These are phyloP conservation scores for Ageneiosus marmoratus DNA, from an alignment of 2,113 vertebrate genomes.

Conservation along the genomic window DNA sequence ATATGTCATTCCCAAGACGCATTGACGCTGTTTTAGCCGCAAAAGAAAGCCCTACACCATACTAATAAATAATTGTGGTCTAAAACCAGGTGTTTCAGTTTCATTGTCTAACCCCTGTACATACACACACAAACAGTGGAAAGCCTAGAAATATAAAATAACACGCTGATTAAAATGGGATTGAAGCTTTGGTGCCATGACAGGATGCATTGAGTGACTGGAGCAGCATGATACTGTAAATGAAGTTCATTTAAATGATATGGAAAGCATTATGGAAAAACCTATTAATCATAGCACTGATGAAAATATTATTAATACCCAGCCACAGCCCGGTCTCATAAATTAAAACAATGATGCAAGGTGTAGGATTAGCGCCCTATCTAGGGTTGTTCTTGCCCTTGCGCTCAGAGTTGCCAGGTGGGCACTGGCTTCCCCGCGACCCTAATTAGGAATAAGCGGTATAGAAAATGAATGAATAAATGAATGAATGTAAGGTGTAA, in stretches of 20 bases:
- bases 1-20: too few relatives aligned
- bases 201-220: constrained; percentile 10
- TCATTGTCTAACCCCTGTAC: too few relatives aligned
- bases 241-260: background rate
- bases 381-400: too few relatives aligned
- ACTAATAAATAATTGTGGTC: too few relatives aligned
- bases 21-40: too few relatives aligned
- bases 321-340: background rate
- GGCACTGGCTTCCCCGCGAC: too few relatives aligned
- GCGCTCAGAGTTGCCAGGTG: too few relatives aligned
- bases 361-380: too few relatives aligned
- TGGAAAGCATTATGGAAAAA: background rate
- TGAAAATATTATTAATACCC: background rate
- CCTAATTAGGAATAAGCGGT: too few relatives aligned
- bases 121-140: constrained; percentile 1
- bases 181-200: constrained; percentile 7
- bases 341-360: background rate
- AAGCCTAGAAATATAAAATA: constrained; percentile 28
- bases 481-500: background rate
- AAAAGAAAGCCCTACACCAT: too few relatives aligned
- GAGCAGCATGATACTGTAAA: constrained; percentile 7
- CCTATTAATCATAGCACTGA: background rate
- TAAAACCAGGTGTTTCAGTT: too few relatives aligned
- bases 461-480: too few relatives aligned
- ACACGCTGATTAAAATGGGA: background rate